Evolutionary conservation across 2,113 vertebrate genomes (phyloP).

Genomic region (Marcusenius ussheri): DNA sequence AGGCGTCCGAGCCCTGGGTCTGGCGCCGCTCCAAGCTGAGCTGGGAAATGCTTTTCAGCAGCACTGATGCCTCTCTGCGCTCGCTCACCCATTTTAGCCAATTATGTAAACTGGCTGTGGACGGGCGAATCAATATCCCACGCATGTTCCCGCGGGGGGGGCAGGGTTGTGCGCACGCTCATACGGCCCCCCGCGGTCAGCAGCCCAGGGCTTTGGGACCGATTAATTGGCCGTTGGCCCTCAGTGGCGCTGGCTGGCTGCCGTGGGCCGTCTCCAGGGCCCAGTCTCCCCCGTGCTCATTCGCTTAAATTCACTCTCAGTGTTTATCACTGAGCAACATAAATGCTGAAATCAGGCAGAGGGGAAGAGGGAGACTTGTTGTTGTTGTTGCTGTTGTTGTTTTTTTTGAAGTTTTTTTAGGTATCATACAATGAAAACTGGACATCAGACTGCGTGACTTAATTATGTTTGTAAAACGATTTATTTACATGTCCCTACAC

Average conservation of each 20-base stretch:
- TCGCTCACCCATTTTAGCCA: constrained; percentile 68
- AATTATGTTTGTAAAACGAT: constrained; percentile 14
- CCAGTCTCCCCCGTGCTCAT: not conserved
- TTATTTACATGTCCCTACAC: constrained; percentile 15
- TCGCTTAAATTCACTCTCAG: not conserved
- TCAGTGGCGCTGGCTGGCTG: not conserved
- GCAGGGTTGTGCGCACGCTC: not conserved
- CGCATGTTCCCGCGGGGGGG: constrained; percentile 56
- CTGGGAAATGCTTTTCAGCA: constrained; percentile 69
- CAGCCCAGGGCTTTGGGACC: not conserved
- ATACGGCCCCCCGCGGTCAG: not conserved
- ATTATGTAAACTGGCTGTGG: constrained; percentile 69
- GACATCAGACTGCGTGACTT: not conserved
- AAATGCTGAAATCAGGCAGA: not conserved
- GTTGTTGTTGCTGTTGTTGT: not conserved
- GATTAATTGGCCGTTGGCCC: not conserved
- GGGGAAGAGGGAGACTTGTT: not conserved
- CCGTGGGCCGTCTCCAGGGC: not conserved
- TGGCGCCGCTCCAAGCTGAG: constrained; percentile 67
- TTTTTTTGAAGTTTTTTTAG: not conserved
- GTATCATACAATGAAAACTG: not conserved
- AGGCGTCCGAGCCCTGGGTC: constrained; percentile 65
- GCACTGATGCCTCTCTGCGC: constrained; percentile 61
- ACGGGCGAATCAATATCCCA: constrained; percentile 66
- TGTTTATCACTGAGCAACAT: not conserved